Base-by-base conservation (phyloP, 1,140 invertebrate species). In the Matsumurasca onukii region DNA sequence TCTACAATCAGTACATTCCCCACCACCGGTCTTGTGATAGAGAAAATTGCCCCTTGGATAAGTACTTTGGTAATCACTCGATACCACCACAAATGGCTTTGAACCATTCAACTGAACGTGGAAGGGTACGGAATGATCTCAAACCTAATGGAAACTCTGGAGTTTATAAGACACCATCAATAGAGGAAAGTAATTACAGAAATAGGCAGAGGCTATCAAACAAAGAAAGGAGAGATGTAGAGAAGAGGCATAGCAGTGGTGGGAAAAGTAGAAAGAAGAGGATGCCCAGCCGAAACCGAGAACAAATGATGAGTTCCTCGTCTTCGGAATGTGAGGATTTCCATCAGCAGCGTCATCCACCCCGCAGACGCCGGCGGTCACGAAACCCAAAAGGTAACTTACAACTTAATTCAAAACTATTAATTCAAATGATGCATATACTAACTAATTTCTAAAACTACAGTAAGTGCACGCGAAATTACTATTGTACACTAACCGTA, bases 41-140 rank as follows among this genome's bases (percentile, higher is more conserved):
- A 59, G 55, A 27, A 12, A 59, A 59, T n/a, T 59, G 55, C 24
- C 55, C 55, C 5, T 59, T 59, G 2, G 55, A 25, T 3, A 59
- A 59, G 25, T 59, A 59, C 30, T 24, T 59, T 9, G 25, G 5
- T 29, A 27, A 27, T 3, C 15, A 5, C 5, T 3, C 55, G 9
- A 5, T 22, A 22, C 17, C 5, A 20, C 17, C n/a, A n/a, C n/a
- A 51, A 12, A 17, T 45, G 9, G 34, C 34, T 12, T 17, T 17
- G 34, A 45, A 17, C 9, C 9, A 45, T 45, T 9, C 17, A 45
- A 45, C 9, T 9, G 9, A 45, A 45, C 34, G 34, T n/a, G n/a
- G n/a, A n/a, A n/a, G n/a, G n/a, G n/a, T n/a, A n/a, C n/a, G n/a
- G n/a, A n/a, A n/a, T n/a, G n/a, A n/a, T n/a, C n/a, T n/a, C 9